These are phyloP conservation scores for Xyrauchen texanus DNA, from an alignment of 2,113 vertebrate genomes.

Conservation along the genomic window DNA sequence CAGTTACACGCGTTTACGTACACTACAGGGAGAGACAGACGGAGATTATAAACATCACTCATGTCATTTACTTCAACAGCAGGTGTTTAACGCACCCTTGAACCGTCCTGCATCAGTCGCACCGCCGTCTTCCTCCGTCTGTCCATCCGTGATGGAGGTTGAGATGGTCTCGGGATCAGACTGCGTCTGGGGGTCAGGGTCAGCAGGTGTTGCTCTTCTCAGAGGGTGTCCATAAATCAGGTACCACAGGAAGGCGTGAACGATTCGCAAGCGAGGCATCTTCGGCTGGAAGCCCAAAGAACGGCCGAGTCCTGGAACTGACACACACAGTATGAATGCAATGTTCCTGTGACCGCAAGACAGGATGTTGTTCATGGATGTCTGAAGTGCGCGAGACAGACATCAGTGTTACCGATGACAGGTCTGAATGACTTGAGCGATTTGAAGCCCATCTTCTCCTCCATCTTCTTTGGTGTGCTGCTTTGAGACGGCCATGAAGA, in stretches of 20 bases:
- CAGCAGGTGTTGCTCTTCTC: neutral
- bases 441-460: slow-evolving; percentile 70
- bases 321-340: slow-evolving; percentile 6
- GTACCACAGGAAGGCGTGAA: slow-evolving; percentile 92
- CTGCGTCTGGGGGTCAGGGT: neutral
- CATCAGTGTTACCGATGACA: slow-evolving; percentile 75
- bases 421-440: slow-evolving; percentile 79
- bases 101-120: neutral
- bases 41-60: too few relatives aligned
- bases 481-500: neutral
- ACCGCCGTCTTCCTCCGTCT: neutral
- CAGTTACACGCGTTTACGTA: slow-evolving; percentile 82
- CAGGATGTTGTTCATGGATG: too few relatives aligned
- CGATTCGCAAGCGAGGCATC: slow-evolving; percentile 86
- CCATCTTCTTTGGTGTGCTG: slow-evolving; percentile 57
- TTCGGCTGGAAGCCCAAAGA: slow-evolving; percentile 91
- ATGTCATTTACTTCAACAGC: too few relatives aligned
- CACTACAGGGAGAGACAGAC: slow-evolving; percentile 67
- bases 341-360: too few relatives aligned
- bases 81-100: too few relatives aligned
- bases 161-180: neutral
- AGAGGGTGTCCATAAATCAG: slow-evolving; percentile 85
- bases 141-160: neutral
- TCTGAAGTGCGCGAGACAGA: too few relatives aligned
- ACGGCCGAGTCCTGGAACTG: slow-evolving; percentile 89